Conservation (phyloP, 2,113 vertebrate species). For the Corythoichthys intestinalis region DNA sequence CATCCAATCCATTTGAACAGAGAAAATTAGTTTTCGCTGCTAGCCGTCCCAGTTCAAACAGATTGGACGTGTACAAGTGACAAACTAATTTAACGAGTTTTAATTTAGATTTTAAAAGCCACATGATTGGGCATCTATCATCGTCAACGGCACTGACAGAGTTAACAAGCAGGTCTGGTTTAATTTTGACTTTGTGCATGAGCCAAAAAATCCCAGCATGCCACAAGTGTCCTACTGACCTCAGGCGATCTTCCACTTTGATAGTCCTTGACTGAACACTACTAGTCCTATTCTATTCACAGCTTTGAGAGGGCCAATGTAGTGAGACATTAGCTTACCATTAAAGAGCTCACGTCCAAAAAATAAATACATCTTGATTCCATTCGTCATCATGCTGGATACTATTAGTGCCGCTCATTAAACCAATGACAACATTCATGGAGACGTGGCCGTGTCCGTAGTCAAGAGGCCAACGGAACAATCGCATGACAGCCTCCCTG, state of each 20-base stretch:
- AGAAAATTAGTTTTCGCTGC: too few species aligned
- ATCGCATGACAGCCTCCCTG: constrained; percentile 34
- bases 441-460: constrained; percentile 11
- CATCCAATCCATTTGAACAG: too few species aligned
- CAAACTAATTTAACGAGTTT: too few species aligned
- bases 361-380: constrained; percentile 26
- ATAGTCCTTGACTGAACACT: constrained; percentile 2
- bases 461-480: constrained; percentile 13
- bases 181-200: constrained; percentile 25
- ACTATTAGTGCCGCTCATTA: constrained; percentile 41
- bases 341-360: constrained; percentile 10
- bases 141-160: too few species aligned
- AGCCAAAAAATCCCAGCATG: constrained; percentile 3
- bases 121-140: too few species aligned
- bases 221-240: background rate
- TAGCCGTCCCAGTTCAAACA: too few species aligned
- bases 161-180: constrained; percentile 3
- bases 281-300: constrained; percentile 45
- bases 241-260: constrained; percentile 4
- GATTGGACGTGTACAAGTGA: too few species aligned
- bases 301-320: constrained; percentile 52
- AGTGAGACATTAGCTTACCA: constrained; percentile 22
- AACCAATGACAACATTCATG: constrained; percentile 38
- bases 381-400: constrained; percentile 11
- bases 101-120: too few species aligned